Evolutionary conservation across 2,797 vertebrate species (phyloP).

Genomic region (Pelodytes ibericus): DNA sequence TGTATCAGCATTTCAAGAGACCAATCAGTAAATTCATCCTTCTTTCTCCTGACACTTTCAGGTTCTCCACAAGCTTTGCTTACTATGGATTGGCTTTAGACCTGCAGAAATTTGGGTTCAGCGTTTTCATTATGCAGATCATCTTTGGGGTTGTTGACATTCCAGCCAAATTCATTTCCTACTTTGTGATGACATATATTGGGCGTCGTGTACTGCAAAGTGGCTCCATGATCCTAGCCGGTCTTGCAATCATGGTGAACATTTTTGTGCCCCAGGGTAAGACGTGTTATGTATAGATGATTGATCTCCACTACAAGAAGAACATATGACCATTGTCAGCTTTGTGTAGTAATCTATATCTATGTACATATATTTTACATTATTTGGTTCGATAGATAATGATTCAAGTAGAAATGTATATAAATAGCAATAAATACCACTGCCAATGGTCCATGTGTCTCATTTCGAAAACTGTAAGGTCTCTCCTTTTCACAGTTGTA

Average conservation of each 20-base stretch:
- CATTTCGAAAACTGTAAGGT: too few species aligned
- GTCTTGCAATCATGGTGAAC: constrained; percentile 72
- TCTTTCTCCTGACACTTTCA: constrained; percentile 50
- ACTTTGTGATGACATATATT: constrained; percentile 69
- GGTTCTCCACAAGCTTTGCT: constrained; percentile 78
- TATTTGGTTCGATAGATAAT: too few species aligned
- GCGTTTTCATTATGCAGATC: constrained; percentile 77
- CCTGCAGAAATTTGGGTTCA: constrained; percentile 79
- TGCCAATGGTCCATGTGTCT: too few species aligned
- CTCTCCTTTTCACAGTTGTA: too few species aligned
- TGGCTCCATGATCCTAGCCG: constrained; percentile 71
- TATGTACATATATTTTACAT: too few species aligned
- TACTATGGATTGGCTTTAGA: constrained; percentile 81
- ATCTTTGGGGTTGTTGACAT: constrained; percentile 77
- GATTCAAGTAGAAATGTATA: too few species aligned
- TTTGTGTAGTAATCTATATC: too few species aligned
- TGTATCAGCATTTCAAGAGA: not conserved
- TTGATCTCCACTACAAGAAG: too few species aligned
- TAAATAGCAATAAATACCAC: too few species aligned
- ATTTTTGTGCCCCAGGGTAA: constrained; percentile 75
- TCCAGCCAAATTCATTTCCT: constrained; percentile 72
- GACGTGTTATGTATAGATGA: not conserved
- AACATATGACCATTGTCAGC: too few species aligned
- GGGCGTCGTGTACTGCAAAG: constrained; percentile 72
- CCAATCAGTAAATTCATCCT: not conserved